A percentile compares a stretch with the other conserved stretches of the same genome.
phyloP scores from a whole-genome alignment of 1,140 invertebrate genomes.

The Solen grandis region DNA sequence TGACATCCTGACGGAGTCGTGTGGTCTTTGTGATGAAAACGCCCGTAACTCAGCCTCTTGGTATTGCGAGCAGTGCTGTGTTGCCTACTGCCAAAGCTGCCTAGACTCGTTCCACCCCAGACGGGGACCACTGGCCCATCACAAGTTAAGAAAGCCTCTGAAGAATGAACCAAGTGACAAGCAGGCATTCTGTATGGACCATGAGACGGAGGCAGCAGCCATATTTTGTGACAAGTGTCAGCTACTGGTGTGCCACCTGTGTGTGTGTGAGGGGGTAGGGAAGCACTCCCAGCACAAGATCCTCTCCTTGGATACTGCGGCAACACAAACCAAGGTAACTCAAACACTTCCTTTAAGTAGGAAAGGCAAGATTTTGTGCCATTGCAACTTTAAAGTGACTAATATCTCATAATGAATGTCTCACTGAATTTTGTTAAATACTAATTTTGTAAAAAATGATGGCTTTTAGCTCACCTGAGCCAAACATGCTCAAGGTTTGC shows the following conservation, averaged over 20 bases:
- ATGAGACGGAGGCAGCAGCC: conserved; percentile 88
- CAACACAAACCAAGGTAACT: conserved; percentile 69
- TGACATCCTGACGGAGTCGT: conserved; percentile 78
- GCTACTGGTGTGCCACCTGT: conserved; percentile 91
- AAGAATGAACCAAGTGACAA: conserved; percentile 55
- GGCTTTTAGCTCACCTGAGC: no score
- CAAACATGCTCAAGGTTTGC: no score
- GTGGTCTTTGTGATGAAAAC: conserved; percentile 93
- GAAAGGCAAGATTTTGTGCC: no score
- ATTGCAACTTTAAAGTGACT: no score
- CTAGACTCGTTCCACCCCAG: conserved; percentile 84
- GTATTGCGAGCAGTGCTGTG: conserved; percentile 96
- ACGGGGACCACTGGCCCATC: conserved; percentile 66
- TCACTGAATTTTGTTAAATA: no score
- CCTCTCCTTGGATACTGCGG: conserved; percentile 70
- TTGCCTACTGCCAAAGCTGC: conserved; percentile 94
- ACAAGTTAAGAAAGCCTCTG: conserved; percentile 59
- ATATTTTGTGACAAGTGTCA: conserved; percentile 96
- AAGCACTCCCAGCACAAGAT: conserved; percentile 76
- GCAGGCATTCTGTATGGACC: conserved; percentile 85
- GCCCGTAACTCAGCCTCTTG: conserved; percentile 90
- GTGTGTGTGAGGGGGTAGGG: conserved; percentile 81
- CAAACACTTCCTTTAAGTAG: no score
- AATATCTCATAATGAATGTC: no score
- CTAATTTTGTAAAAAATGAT: no score